Conservation (phyloP, 2,797 vertebrate species). For the Moxostoma hubbsi region DNA sequence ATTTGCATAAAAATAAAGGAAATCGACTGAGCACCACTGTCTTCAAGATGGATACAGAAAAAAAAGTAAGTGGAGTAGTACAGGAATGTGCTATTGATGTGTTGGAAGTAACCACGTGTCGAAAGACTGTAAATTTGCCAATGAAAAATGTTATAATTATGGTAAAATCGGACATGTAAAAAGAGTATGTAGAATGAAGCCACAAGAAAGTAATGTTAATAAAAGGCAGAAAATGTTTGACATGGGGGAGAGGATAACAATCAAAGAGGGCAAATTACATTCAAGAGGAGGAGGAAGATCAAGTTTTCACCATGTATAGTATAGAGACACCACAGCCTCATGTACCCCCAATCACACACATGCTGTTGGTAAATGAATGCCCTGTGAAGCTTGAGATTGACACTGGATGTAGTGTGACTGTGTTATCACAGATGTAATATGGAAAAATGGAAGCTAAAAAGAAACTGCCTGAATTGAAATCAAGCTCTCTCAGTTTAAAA, state of each 20-base stretch:
- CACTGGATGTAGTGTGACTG: constrained; percentile 13
- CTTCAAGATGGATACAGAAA: not conserved
- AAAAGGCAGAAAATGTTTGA: not conserved
- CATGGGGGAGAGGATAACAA: not conserved
- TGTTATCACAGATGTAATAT: not conserved
- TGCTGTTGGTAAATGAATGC: not conserved
- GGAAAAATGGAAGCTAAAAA: not conserved
- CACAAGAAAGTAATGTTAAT: not conserved
- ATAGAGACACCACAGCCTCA: not conserved
- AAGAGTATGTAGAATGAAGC: not conserved
- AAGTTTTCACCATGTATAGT: not conserved
- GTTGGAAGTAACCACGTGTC: not conserved
- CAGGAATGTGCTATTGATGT: not conserved
- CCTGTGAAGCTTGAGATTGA: constrained; percentile 7
- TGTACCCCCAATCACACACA: not conserved
- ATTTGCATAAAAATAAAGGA: constrained; percentile 4
- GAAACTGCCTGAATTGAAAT: not conserved
- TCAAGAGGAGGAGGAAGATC: not conserved
- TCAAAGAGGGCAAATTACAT: not conserved
- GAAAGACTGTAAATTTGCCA: not conserved
- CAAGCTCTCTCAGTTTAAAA: not conserved
- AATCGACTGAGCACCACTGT: not conserved
- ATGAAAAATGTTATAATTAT: not conserved
- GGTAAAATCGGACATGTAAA: constrained; percentile 1
- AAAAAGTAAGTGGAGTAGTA: not conserved